Evolutionary conservation across 2,888 invertebrate genomes (phyloP).

Genomic region (Odontocerum albicorne): DNA sequence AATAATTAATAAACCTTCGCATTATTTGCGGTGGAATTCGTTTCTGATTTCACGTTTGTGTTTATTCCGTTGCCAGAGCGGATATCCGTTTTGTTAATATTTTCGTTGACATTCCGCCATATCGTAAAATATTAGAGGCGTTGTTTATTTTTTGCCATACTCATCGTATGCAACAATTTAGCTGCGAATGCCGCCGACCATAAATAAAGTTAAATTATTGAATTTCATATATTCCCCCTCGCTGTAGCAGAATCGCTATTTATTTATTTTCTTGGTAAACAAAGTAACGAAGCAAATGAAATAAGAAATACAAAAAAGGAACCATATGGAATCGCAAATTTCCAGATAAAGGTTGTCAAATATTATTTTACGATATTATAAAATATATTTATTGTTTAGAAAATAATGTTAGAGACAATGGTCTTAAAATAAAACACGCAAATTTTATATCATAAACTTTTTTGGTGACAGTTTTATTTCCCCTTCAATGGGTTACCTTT

Average conservation of each 20-base stretch:
- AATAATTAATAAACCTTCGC: slow-evolving; percentile 16
- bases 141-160: slow-evolving; percentile 19
- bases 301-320: too few relatives aligned
- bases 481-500: too few relatives aligned
- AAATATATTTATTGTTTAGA: too few relatives aligned
- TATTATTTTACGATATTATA: too few relatives aligned
- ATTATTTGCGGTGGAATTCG: slow-evolving; percentile 17
- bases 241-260: not conserved
- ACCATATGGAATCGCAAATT: too few relatives aligned
- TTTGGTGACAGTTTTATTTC: too few relatives aligned
- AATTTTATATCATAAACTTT: too few relatives aligned
- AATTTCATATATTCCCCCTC: slow-evolving; percentile 16
- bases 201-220: slow-evolving; percentile 16
- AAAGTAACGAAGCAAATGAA: too few relatives aligned
- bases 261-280: too few relatives aligned
- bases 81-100: slow-evolving; percentile 35
- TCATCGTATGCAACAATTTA: slow-evolving; percentile 17
- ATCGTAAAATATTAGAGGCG: slow-evolving; percentile 29
- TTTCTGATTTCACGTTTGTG: slow-evolving; percentile 20
- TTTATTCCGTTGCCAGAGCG: slow-evolving; percentile 25
- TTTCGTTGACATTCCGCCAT: slow-evolving; percentile 33
- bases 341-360: too few relatives aligned
- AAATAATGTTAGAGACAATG: too few relatives aligned
- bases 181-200: slow-evolving; percentile 6
- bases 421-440: too few relatives aligned